Evolutionary conservation across 2,888 invertebrate species (phyloP).

Genomic region (Clepsis dumicolana): DNA sequence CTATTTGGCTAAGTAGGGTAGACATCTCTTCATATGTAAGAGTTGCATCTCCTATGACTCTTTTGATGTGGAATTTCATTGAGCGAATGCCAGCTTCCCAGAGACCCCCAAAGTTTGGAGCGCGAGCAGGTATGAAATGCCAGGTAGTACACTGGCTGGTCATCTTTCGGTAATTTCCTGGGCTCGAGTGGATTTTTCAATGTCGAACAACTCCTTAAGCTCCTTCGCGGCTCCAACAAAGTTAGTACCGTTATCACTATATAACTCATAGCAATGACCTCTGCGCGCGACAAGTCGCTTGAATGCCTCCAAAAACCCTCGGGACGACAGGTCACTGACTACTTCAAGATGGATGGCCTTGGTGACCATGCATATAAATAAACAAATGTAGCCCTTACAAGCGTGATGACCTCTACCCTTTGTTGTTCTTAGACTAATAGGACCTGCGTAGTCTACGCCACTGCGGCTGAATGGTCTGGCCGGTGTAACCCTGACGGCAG

Average conservation of each 20-base stretch:
- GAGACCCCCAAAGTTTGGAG: not conserved
- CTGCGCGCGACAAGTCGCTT: not conserved
- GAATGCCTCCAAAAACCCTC: not conserved
- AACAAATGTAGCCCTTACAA: slow-evolving; percentile 24
- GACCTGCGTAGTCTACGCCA: slow-evolving; percentile 48
- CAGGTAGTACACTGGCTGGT: not conserved
- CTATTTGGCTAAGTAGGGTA: not conserved
- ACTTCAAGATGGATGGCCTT: slow-evolving; percentile 46
- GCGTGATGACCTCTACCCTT: slow-evolving; percentile 47
- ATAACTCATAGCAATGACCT: not conserved
- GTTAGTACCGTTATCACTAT: not conserved
- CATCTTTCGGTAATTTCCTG: not conserved
- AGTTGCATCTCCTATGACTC: not conserved
- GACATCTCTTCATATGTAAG: not conserved
- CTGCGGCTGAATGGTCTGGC: slow-evolving; percentile 40
- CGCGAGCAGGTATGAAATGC: not conserved
- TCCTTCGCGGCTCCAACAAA: not conserved
- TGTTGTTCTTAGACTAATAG: slow-evolving; percentile 41
- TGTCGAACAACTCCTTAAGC: not conserved
- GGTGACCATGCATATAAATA: slow-evolving; percentile 46
- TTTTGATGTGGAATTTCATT: not conserved
- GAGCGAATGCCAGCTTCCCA: not conserved
- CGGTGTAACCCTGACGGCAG: slow-evolving; percentile 36
- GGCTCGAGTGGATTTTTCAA: not conserved
- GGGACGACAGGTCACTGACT: not conserved